Evolutionary conservation across 2,113 vertebrate genomes (phyloP).

Genomic region (Toxotes jaculatrix): DNA sequence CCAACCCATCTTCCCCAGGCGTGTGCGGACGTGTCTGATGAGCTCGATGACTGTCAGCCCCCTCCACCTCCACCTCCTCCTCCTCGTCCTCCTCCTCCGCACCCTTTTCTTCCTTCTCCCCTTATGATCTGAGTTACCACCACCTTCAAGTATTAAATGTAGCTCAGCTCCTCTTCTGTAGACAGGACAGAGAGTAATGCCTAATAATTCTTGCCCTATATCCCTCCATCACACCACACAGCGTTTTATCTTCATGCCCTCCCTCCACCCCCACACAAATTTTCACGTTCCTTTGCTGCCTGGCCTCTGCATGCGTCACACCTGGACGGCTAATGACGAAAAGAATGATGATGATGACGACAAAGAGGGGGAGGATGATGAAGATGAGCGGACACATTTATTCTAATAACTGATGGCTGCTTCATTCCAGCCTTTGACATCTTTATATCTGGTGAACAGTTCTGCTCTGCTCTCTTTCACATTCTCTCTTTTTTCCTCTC

Average conservation of each 20-base stretch:
- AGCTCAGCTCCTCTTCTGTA: constrained; percentile 36
- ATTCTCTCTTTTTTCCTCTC: neutral
- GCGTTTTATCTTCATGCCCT: constrained; percentile 26
- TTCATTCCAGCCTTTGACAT: constrained; percentile 5
- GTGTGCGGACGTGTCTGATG: constrained; percentile 61
- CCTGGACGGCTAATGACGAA: constrained; percentile 18
- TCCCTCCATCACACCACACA: neutral
- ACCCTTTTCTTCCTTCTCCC: neutral
- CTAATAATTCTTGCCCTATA: constrained; percentile 1
- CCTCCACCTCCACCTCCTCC: neutral
- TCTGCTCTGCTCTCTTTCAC: neutral
- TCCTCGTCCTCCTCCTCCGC: neutral
- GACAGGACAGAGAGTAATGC: neutral
- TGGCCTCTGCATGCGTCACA: constrained; percentile 36
- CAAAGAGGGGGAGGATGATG: constrained; percentile 17
- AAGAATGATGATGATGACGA: neutral
- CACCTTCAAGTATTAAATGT: constrained; percentile 31
- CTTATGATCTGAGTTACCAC: neutral
- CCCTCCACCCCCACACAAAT: neutral
- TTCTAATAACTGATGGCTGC: constrained; percentile 21
- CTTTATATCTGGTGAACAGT: neutral
- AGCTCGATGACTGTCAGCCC: constrained; percentile 31
- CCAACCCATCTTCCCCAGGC: constrained; percentile 35
- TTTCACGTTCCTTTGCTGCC: constrained; percentile 35
- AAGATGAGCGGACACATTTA: constrained; percentile 23